phyloP scores from a whole-genome alignment of 2,797 vertebrate genomes.

The Phalanger gymnotis region DNA sequence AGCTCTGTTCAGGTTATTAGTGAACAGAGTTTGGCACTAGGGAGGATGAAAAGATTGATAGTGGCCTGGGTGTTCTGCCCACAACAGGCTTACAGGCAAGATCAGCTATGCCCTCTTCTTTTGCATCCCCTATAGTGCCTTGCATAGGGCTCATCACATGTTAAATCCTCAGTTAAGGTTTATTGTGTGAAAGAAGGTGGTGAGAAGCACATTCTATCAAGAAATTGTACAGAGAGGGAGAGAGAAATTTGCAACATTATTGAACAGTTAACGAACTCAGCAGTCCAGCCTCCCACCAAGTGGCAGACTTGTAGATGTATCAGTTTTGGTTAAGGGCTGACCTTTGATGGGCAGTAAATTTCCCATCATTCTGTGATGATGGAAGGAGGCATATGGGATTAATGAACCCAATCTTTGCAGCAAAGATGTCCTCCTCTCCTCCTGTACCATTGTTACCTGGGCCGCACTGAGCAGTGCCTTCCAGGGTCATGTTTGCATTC shows the following conservation, averaged over 20 bases:
- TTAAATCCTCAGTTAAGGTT: not conserved
- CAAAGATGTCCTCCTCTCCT: not conserved
- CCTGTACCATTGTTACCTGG: not conserved
- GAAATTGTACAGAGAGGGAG: conserved; percentile 67
- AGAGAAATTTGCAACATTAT: conserved; percentile 59
- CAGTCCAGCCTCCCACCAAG: conserved; percentile 65
- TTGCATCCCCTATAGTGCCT: not conserved
- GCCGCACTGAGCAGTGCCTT: not conserved
- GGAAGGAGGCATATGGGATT: conserved; percentile 28
- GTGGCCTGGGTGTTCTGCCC: not conserved
- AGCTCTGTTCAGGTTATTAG: not conserved
- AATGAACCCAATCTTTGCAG: not conserved
- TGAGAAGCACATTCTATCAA: conserved; percentile 24
- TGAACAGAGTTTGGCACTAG: not conserved
- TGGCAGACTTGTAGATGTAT: conserved; percentile 58
- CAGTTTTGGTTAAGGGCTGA: conserved; percentile 73
- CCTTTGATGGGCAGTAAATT: conserved; percentile 78
- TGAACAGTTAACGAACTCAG: conserved; percentile 75
- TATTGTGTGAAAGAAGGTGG: not conserved
- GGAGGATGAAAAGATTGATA: not conserved
- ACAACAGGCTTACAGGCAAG: not conserved
- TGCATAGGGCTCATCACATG: not conserved
- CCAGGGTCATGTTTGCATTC: not conserved
- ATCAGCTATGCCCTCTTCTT: not conserved
- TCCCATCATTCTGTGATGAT: conserved; percentile 72